These are phyloP conservation scores for Lasioglossum baleicum DNA, from an alignment of 1,140 invertebrate species.

Conservation along the genomic window DNA sequence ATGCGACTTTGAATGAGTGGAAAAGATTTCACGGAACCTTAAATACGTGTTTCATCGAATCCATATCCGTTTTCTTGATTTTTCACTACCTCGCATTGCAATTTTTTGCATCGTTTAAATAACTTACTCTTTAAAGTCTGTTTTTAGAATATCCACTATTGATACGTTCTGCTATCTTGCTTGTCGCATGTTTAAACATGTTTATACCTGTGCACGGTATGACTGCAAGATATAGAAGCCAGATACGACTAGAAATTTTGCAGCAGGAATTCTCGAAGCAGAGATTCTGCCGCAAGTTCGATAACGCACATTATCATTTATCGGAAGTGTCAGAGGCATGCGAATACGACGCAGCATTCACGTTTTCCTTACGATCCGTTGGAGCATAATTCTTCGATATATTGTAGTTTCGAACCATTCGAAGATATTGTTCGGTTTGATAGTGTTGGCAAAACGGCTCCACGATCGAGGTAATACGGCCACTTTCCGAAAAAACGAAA, in stretches of 20 bases:
- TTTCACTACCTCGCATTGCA: no score
- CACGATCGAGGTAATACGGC: not conserved
- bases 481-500: not conserved
- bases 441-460: not conserved
- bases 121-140: no score
- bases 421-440: conserved; percentile 7
- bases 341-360: conserved; percentile 31
- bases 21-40: no score
- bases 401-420: conserved; percentile 7
- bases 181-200: not conserved
- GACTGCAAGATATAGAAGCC: not conserved
- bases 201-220: not conserved
- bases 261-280: conserved; percentile 19
- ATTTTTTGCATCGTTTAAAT: no score
- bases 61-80: no score
- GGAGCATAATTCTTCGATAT: conserved; percentile 38
- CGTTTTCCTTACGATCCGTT: conserved; percentile 31
- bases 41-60: no score
- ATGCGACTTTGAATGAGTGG: no score
- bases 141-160: no score
- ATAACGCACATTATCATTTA: conserved; percentile 55
- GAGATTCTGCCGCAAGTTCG: conserved; percentile 17
- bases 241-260: not conserved
- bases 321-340: conserved; percentile 18
- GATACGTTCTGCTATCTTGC: no score